Evolutionary conservation across 2,797 vertebrate species (phyloP), one percentile per base, ranked within the genome.

Genomic region (Halcyon smyrnensis): DNA sequence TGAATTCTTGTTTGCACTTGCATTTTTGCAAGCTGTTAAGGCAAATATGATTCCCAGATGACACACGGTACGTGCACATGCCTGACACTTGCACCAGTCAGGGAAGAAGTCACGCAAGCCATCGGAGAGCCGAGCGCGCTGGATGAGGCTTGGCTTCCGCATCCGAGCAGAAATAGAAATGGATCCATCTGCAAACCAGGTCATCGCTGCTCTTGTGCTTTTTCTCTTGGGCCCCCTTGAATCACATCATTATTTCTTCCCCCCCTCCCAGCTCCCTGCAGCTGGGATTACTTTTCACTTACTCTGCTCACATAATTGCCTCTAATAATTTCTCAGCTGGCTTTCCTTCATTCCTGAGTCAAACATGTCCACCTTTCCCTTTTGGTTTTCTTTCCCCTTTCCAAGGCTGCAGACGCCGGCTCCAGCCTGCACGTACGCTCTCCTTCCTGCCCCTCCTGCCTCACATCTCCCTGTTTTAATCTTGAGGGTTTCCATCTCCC

Each of bases 121-220:
- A 41, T 59, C 0, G 74, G 68, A 85, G 95, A 96, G 81, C 89
- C 1, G 1, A 36, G 77, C 3, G 80, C 13, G 67, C 82, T 24
- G 94, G 90, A 59, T 90, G 93, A 82, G 91, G 81, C 92, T 94
- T 12, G 11, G 77, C 92, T 60, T 43, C 81, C 39, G 95, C 93
- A 53, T 75, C 92, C 2, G 60, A 90, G 90, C 96, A 95, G 90
- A 89, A 85, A 91, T 63, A 89, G 93, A 93, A 95, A 83, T 41
- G 94, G 92, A 94, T 96, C 95, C 89, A 94, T 93, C 95, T 57
- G 89, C 95, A 96, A 95, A 96, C 85, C 94, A 95, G 96, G 95
- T 96, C 95, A 94, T 48, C 12, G 24, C 93, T 7, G 77, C 96
- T 92, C 91, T 71, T 84, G 89, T 5, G 85, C 78, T 81, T 94